These are phyloP conservation scores for Felis catus DNA, from an alignment of 2,113 vertebrate genomes.

Conservation along the genomic window F.catus_Fca126_mat1.0 CM031427.1:1696001-1696500, in stretches of 20 bases:
- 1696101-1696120: constrained; percentile 60
- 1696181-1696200: not conserved
- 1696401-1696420: constrained; percentile 82
- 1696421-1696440: constrained; percentile 83
- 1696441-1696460: constrained; percentile 78
- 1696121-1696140: not conserved
- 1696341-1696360: constrained; percentile 73
- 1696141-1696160: not conserved
- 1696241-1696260: rapidly evolving
- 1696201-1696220: constrained; percentile 11
- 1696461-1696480: constrained; percentile 69
- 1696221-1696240: not conserved
- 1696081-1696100: not conserved
- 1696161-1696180: rapidly evolving
- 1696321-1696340: constrained; percentile 81
- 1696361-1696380: constrained; percentile 80
- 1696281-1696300: constrained; percentile 71
- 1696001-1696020: constrained; percentile 50
- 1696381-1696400: constrained; percentile 83
- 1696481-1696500: constrained; percentile 69
- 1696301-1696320: constrained; percentile 81
- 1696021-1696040: constrained; percentile 50
- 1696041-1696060: constrained; percentile 57
- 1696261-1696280: not conserved
- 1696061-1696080: not conserved